phyloP scores from a whole-genome alignment of 2,888 invertebrate genomes.

The Rhingia rostrata region DNA sequence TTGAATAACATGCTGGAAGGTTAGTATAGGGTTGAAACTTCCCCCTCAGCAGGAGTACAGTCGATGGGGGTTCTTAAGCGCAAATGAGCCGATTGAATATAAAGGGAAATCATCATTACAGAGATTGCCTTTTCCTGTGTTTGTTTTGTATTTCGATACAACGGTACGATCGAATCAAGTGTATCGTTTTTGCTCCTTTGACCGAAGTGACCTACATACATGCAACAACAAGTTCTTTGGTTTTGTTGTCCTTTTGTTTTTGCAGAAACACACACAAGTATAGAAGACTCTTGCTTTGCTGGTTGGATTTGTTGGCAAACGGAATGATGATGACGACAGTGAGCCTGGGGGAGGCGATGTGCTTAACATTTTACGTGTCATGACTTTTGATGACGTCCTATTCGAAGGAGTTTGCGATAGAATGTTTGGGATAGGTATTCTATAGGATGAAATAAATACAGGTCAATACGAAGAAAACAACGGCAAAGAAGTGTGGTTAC shows the following conservation, averaged over 20 bases:
- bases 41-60: not conserved
- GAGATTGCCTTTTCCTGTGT: slow-evolving; percentile 60
- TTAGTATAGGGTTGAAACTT: not conserved
- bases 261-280: too few relatives aligned
- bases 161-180: slow-evolving; percentile 61
- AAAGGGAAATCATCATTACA: slow-evolving; percentile 67
- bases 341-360: not conserved
- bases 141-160: slow-evolving; percentile 66
- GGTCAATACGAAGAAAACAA: slow-evolving; percentile 3
- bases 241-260: slow-evolving; percentile 29
- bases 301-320: not conserved
- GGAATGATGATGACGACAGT: not conserved
- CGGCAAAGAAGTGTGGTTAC: slow-evolving; percentile 6
- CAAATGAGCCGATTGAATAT: slow-evolving; percentile 69
- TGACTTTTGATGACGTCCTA: slow-evolving; percentile 52
- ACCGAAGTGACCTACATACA: slow-evolving; percentile 28
- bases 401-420: slow-evolving; percentile 30
- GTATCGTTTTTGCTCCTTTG: slow-evolving; percentile 43
- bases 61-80: slow-evolving; percentile 38
- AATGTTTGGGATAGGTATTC: slow-evolving; percentile 19
- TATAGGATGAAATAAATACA: slow-evolving; percentile 17
- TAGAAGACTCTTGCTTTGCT: slow-evolving; percentile 9
- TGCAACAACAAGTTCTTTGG: not conserved
- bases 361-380: slow-evolving; percentile 56
- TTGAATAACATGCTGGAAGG: slow-evolving; percentile 65